Evolutionary conservation across 2,888 invertebrate species (phyloP).

Genomic region (Gisinianus flammeolus): DNA sequence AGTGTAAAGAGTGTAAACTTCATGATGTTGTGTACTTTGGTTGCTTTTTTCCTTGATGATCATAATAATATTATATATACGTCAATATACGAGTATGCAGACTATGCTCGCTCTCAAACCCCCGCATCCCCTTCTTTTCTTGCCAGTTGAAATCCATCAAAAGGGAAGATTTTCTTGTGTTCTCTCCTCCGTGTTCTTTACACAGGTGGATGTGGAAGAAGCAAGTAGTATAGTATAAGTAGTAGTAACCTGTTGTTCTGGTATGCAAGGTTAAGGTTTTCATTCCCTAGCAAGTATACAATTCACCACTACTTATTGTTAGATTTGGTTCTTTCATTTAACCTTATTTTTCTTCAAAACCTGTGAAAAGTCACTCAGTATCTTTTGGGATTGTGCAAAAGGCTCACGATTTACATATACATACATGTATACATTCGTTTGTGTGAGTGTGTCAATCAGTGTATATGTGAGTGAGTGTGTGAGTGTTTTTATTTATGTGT

Average conservation of each 20-base stretch:
- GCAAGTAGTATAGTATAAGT: constrained; percentile 10
- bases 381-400: no score
- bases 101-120: no score
- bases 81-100: no score
- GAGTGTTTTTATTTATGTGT: no score
- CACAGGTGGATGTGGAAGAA: constrained; percentile 22
- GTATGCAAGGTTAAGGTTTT: constrained; percentile 39
- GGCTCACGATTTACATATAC: no score
- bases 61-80: no score
- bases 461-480: no score
- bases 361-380: not conserved
- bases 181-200: not conserved
- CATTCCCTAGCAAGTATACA: not conserved
- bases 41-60: not conserved
- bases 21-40: not conserved
- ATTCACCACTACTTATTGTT: not conserved
- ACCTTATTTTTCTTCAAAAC: constrained; percentile 6
- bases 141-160: not conserved
- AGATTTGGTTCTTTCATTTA: not conserved
- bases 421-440: no score
- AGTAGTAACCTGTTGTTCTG: constrained; percentile 34
- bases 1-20: not conserved
- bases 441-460: no score
- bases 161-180: constrained; percentile 11
- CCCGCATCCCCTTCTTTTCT: not conserved